Percentiles rank a stretch among this genome's conserved stretches.
Evolutionary conservation across 2,797 vertebrate genomes (phyloP).

Genomic region (Melanotaenia nigrans): DNA sequence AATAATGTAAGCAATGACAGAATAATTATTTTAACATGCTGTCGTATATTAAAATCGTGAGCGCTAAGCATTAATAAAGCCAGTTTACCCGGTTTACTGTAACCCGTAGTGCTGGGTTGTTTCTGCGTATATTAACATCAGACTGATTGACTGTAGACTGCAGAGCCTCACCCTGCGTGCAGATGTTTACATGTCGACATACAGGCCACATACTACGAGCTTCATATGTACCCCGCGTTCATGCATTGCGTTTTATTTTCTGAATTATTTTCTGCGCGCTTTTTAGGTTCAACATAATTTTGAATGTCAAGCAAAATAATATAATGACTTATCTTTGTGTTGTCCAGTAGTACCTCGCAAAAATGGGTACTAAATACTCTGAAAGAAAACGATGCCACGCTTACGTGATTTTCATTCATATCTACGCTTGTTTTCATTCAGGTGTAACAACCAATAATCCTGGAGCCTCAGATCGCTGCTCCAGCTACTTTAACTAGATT

Average conservation of each 20-base stretch:
- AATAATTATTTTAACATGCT: not conserved
- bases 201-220: constrained; percentile 19
- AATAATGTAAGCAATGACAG: constrained; percentile 66
- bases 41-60: not conserved
- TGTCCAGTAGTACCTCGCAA: too few relatives aligned
- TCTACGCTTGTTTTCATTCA: not conserved
- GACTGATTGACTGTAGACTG: constrained; percentile 42
- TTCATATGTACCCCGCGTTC: not conserved
- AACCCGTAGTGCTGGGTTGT: not conserved
- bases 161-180: constrained; percentile 67
- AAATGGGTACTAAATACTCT: not conserved
- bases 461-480: too few relatives aligned
- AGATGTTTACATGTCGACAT: constrained; percentile 65
- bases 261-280: not conserved
- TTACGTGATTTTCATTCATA: too few relatives aligned
- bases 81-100: not conserved
- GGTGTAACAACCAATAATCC: not conserved
- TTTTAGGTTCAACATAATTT: not conserved
- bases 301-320: not conserved
- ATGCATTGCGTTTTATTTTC: not conserved
- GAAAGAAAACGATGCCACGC: too few relatives aligned
- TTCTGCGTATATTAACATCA: not conserved
- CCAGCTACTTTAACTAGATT: constrained; percentile 22
- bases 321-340: not conserved
- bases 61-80: not conserved